These are phyloP conservation scores for Wasmannia auropunctata DNA, from an alignment of 1,140 invertebrate species.

Conservation along the genomic window DNA sequence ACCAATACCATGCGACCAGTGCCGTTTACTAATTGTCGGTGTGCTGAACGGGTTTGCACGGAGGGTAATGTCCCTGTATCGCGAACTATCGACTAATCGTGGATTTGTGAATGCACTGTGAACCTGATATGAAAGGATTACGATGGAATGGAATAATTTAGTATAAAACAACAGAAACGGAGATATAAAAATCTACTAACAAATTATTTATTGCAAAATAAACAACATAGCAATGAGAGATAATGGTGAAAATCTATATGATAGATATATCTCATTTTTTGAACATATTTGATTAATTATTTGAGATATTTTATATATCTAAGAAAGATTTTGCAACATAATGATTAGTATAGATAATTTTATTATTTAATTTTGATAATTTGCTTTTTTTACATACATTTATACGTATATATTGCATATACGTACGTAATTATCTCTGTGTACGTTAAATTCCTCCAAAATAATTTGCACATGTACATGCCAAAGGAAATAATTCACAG, in stretches of 20 bases:
- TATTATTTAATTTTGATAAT: neutral
- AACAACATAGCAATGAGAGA: neutral
- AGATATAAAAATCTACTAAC: neutral
- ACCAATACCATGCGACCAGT: conserved; percentile 57
- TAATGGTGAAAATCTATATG: neutral
- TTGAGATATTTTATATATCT: neutral
- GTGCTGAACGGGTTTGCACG: conserved; percentile 43
- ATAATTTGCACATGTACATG: neutral
- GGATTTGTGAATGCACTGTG: neutral
- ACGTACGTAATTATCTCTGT: neutral
- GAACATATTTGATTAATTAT: neutral
- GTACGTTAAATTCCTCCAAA: neutral
- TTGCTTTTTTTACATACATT: neutral
- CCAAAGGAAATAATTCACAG: conserved; percentile 19
- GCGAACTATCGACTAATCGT: conserved; percentile 19
- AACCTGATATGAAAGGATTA: neutral
- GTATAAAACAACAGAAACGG: neutral
- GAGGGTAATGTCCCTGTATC: conserved; percentile 18
- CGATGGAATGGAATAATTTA: neutral
- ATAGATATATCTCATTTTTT: neutral
- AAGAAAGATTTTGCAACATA: neutral
- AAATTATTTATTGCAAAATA: neutral
- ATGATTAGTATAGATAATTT: neutral
- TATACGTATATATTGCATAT: neutral
- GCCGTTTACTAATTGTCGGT: conserved; percentile 54